A percentile compares a stretch with the other conserved stretches of the same genome.
Evolutionary conservation across 2,888 invertebrate species (phyloP).

Genomic region (Schizotus pectinicornis): DNA sequence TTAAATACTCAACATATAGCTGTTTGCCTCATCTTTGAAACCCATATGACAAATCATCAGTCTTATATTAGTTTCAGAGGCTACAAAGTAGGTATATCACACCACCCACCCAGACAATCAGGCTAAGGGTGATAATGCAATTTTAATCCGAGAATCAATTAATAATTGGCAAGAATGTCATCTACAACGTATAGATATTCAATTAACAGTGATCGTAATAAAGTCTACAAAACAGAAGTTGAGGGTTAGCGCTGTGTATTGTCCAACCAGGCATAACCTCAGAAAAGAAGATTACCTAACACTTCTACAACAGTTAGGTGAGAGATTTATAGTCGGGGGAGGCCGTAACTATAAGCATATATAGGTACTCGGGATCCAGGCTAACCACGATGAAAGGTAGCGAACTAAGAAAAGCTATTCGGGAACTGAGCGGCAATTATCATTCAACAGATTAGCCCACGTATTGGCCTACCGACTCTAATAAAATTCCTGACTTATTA

Average conservation of each 20-base stretch:
- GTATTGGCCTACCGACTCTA: slow-evolving; percentile 35
- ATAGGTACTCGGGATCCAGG: slow-evolving; percentile 26
- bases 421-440: slow-evolving; percentile 10
- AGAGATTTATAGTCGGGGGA: slow-evolving; percentile 31
- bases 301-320: slow-evolving; percentile 28
- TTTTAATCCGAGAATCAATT: no score
- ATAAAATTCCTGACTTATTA: slow-evolving; percentile 20
- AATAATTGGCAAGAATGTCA: no score
- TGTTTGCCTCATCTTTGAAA: no score
- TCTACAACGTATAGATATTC: slow-evolving; percentile 26
- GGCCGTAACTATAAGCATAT: no score
- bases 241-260: slow-evolving; percentile 29
- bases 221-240: slow-evolving; percentile 17
- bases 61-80: no score
- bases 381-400: slow-evolving; percentile 12
- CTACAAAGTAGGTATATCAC: no score
- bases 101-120: no score
- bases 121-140: no score
- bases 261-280: slow-evolving; percentile 29
- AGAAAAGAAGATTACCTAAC: slow-evolving; percentile 27
- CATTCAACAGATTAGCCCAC: slow-evolving; percentile 33
- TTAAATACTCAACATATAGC: no score
- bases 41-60: no score
- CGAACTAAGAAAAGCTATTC: slow-evolving; percentile 11
- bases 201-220: slow-evolving; percentile 31